Conservation (phyloP, 1,140 invertebrate species). For the Aphelinus atriplicis region DNA sequence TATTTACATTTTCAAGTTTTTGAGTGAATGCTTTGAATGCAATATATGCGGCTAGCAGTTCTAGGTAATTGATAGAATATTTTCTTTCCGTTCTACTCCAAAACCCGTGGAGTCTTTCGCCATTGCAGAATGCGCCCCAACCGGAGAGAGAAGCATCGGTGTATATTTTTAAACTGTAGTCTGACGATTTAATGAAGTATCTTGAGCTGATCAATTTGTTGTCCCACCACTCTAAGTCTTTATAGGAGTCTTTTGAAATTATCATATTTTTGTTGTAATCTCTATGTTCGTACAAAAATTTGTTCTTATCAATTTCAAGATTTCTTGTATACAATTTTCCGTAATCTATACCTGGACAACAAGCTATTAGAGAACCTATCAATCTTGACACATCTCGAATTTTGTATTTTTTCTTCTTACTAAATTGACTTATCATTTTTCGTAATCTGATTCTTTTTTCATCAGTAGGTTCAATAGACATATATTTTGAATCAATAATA, state of each 20-base stretch:
- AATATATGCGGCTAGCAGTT: slow-evolving; percentile 48
- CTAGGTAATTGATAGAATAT: slow-evolving; percentile 54
- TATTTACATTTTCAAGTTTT: slow-evolving; percentile 30
- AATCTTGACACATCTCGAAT: slow-evolving; percentile 45
- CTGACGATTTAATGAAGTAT: background rate
- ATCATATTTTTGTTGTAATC: slow-evolving; percentile 28
- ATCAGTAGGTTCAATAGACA: background rate
- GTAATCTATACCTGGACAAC: slow-evolving; percentile 42
- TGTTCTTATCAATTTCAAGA: slow-evolving; percentile 42
- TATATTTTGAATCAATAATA: background rate
- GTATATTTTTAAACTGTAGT: slow-evolving; percentile 21
- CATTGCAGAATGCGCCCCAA: slow-evolving; percentile 27
- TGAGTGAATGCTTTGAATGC: slow-evolving; percentile 50
- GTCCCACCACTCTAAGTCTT: slow-evolving; percentile 33
- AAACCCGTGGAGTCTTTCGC: slow-evolving; percentile 22
- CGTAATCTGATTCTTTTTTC: background rate
- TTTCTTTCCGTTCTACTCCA: slow-evolving; percentile 17
- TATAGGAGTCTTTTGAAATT: slow-evolving; percentile 13
- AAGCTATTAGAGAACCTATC: slow-evolving; percentile 41
- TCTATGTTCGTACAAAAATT: slow-evolving; percentile 12
- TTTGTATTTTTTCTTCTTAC: slow-evolving; percentile 2
- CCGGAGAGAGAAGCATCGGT: slow-evolving; percentile 36
- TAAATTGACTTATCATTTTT: background rate
- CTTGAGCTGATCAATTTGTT: background rate
- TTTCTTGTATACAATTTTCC: slow-evolving; percentile 44